These are phyloP conservation scores for Coenonympha arcania DNA, from an alignment of 2,888 invertebrate genomes.

Conservation along the genomic window DNA sequence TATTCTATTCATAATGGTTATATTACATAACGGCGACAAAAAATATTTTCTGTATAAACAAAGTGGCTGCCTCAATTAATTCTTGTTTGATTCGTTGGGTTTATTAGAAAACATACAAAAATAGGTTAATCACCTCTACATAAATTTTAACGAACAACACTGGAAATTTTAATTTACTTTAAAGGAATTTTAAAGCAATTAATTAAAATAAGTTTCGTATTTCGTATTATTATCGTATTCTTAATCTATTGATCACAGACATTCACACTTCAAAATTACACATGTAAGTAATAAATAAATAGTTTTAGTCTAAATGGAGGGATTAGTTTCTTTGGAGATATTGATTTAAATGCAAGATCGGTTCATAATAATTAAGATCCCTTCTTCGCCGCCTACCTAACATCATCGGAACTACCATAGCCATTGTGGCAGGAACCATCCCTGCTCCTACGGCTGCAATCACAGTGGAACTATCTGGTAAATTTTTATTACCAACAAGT, in stretches of 20 bases:
- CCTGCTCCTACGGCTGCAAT: slow-evolving; percentile 84
- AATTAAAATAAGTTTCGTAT: too few species aligned
- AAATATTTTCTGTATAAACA: too few species aligned
- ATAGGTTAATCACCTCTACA: too few species aligned
- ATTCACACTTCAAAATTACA: slow-evolving; percentile 9
- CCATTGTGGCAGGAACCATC: slow-evolving; percentile 86
- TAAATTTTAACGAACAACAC: too few species aligned
- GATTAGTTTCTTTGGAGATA: slow-evolving; percentile 9
- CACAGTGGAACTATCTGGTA: slow-evolving; percentile 76
- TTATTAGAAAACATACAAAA: too few species aligned
- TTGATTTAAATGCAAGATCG: slow-evolving; percentile 15
- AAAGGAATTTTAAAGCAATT: too few species aligned
- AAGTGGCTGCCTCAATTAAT: too few species aligned
- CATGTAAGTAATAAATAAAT: slow-evolving; percentile 17
- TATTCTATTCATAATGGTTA: too few species aligned
- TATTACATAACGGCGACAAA: too few species aligned
- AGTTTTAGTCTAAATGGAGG: slow-evolving; percentile 1
- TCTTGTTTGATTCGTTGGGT: too few species aligned
- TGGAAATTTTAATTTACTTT: too few species aligned
- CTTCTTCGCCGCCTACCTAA: slow-evolving; percentile 71
- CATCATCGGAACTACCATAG: slow-evolving; percentile 85
- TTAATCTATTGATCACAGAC: slow-evolving; percentile 27
- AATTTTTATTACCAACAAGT: slow-evolving; percentile 44
- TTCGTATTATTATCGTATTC: too few species aligned
- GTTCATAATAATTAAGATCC: slow-evolving; percentile 31